Evolutionary conservation across 2,888 invertebrate species (phyloP).

Genomic region (Watsonalla binaria): DNA sequence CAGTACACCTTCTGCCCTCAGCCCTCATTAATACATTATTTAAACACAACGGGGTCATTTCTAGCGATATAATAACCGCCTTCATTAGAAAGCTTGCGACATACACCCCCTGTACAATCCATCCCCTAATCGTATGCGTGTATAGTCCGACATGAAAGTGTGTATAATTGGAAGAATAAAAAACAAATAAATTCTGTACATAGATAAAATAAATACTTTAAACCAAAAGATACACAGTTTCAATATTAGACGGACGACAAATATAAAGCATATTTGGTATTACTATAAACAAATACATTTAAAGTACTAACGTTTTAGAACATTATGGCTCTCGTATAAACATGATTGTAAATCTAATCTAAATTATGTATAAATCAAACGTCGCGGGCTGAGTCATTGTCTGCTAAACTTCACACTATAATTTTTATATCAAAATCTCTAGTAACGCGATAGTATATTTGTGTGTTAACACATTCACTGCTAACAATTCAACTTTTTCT

Average conservation of each 20-base stretch:
- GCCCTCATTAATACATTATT: not conserved
- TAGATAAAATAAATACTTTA: not conserved
- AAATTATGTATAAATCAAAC: conserved; percentile 13
- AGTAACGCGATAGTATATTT: no score
- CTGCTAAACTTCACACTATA: not conserved
- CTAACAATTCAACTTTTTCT: no score
- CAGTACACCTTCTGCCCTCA: not conserved
- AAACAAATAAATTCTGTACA: not conserved
- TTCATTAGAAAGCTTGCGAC: not conserved
- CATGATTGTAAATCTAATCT: conserved; percentile 33
- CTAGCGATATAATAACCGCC: not conserved
- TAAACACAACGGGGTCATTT: not conserved
- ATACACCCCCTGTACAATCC: not conserved
- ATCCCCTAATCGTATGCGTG: not conserved
- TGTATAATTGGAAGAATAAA: not conserved
- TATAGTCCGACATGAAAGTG: not conserved
- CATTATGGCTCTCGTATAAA: conserved; percentile 41
- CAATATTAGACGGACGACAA: conserved; percentile 24
- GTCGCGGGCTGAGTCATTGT: not conserved
- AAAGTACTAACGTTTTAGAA: conserved; percentile 11
- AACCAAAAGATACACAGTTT: conserved; percentile 15
- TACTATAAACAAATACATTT: conserved; percentile 37
- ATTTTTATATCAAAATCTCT: no score
- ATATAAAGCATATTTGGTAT: conserved; percentile 40
- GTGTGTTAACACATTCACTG: no score